Evolutionary conservation across 2,113 vertebrate genomes (phyloP), one percentile per base, ranked within the genome.

Genomic region (Cynopterus brachyotis): DNA sequence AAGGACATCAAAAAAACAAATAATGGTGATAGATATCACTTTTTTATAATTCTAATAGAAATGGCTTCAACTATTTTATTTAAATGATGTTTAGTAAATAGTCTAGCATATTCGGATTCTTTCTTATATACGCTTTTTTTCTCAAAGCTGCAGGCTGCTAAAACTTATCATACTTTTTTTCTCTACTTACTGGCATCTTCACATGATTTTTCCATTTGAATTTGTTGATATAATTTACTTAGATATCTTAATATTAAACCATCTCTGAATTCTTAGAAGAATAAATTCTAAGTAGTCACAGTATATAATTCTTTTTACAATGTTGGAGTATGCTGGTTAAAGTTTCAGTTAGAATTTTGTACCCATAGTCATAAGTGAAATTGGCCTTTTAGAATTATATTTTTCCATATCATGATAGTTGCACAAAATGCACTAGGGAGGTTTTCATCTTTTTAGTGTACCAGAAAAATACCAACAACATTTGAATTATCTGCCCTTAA

Each of bases 111-210:
- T 81, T 81, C 50, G 60, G 22, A 76, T 32, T 91, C 3, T 45
- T 86, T 69, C 30, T 47, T 42, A 67, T 8, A 64, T n/a, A 93
- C 9, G 17, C 19, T 47, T 88, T 76, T 50, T 55, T 83, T 55
- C 17, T 26, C 3, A 37, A 15, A 66, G 11, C 62, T 70, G 82
- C 64, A 91, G 15, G 2, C 15, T 78, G 53, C 12, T 50, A 69
- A 97, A 93, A 78, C 82, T 20, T 73, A 92, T 60, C 22, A 70
- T 37, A 22, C 3, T 64, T 72, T 67, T 78, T 90, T 94, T 30
- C 53, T 42, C 42, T 2, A 57, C 55, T 30, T 93, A 50, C 22
- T 57, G 12, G 69, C 85, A 89, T 26, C 37, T 73, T 94, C 10
- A 28, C 28, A 37, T 66, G 47, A 26, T 45, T 80, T 69, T 83